phyloP scores from a whole-genome alignment of 2,888 invertebrate genomes.

The Tuta absoluta region DNA sequence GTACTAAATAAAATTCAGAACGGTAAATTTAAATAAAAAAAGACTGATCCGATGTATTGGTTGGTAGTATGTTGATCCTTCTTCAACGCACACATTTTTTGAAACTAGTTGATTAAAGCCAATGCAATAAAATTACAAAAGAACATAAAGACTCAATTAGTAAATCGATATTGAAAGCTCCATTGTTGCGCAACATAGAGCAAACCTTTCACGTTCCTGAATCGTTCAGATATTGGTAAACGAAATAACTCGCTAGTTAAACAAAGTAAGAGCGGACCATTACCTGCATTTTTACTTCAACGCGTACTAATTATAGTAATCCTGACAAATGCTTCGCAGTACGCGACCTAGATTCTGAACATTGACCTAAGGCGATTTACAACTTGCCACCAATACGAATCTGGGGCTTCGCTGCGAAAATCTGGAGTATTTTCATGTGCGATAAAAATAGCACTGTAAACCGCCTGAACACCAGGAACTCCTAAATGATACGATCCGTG shows the following conservation, averaged over 20 bases:
- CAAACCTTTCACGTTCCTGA: conserved; percentile 13
- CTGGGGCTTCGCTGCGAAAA: conserved; percentile 39
- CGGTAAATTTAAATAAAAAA: not conserved
- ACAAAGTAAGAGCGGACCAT: not conserved
- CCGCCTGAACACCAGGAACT: not conserved
- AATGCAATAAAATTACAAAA: not conserved
- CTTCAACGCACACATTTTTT: too few species aligned
- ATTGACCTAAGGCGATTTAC: conserved; percentile 55
- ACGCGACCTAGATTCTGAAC: conserved; percentile 51
- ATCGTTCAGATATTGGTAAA: conserved; percentile 2
- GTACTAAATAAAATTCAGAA: not conserved
- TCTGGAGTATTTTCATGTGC: conserved; percentile 10
- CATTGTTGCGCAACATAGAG: conserved; percentile 5
- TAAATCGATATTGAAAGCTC: conserved; percentile 1
- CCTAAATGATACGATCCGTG: too few species aligned
- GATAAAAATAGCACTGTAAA: conserved; percentile 10
- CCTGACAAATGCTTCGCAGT: conserved; percentile 37
- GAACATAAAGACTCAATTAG: not conserved
- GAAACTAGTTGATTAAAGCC: not conserved
- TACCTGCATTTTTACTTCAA: not conserved
- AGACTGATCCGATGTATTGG: not conserved
- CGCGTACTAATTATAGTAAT: conserved; percentile 20
- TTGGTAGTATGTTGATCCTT: too few species aligned
- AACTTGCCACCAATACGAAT: conserved; percentile 43
- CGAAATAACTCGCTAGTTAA: conserved; percentile 9